A percentile compares a stretch with the other conserved stretches of the same genome.
Evolutionary conservation across 2,888 invertebrate species (phyloP).

Genomic region (Muscina levida): DNA sequence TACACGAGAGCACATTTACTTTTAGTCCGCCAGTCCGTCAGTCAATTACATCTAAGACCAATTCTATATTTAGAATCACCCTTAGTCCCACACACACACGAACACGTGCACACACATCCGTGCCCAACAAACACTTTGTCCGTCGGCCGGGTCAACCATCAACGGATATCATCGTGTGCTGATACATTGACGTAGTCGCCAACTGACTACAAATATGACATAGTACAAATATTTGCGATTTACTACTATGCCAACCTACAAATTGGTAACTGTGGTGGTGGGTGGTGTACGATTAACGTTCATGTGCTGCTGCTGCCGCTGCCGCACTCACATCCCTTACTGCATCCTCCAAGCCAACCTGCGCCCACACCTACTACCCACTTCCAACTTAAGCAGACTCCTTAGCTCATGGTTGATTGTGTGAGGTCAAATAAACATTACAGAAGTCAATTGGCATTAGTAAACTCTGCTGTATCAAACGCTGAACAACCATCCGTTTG

Average conservation of each 20-base stretch:
- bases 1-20: too few species aligned
- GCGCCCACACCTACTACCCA: background rate
- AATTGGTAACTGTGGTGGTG: background rate
- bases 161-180: constrained; percentile 6
- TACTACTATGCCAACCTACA: constrained; percentile 5
- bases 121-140: background rate
- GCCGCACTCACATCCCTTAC: constrained; percentile 4
- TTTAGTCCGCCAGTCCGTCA: constrained; percentile 3
- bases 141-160: background rate
- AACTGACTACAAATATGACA: too few species aligned
- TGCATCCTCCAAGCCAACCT: background rate
- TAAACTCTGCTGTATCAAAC: too few species aligned
- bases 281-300: too few species aligned
- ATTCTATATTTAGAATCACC: constrained; percentile 61
- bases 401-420: constrained; percentile 10
- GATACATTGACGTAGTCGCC: background rate
- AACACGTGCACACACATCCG: too few species aligned
- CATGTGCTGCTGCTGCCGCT: too few species aligned
- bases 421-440: constrained; percentile 48
- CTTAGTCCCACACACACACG: constrained; percentile 20
- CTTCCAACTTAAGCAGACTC: background rate
- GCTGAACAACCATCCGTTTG: background rate
- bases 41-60: constrained; percentile 45
- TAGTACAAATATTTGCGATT: constrained; percentile 7
- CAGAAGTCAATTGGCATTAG: constrained; percentile 50